These are phyloP conservation scores for Melanogrammus aeglefinus DNA, from an alignment of 2,797 vertebrate genomes.

Conservation along the genomic window DNA sequence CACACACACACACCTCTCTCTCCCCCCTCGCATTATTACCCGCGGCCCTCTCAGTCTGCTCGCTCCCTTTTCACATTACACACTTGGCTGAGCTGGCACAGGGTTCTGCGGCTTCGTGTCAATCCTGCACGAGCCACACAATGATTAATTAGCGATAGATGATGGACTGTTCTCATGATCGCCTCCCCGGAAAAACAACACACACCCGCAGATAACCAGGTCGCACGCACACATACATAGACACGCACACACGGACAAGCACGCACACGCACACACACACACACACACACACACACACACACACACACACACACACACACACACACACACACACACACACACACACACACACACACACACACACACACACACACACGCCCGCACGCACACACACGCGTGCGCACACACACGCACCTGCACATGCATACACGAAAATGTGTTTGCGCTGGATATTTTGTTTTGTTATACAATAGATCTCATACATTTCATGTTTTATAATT, in stretches of 20 bases:
- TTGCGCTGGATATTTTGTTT: background rate
- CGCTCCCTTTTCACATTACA: conserved; percentile 86
- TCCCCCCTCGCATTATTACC: conserved; percentile 54
- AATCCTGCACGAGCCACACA: conserved; percentile 36
- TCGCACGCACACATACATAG: background rate
- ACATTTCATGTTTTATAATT: background rate
- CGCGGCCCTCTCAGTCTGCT: conserved; percentile 66
- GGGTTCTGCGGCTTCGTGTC: conserved; percentile 61
- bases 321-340: too few species aligned
- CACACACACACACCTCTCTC: conserved; percentile 50
- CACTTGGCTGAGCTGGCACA: conserved; percentile 82
- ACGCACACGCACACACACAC: background rate
- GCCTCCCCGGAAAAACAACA: background rate
- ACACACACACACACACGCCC: too few species aligned
- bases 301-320: too few species aligned
- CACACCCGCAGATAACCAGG: background rate
- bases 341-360: too few species aligned
- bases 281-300: background rate
- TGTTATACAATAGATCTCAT: background rate
- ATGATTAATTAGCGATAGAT: conserved; percentile 43
- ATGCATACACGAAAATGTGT: background rate
- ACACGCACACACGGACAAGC: background rate
- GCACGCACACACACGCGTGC: too few species aligned
- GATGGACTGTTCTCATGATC: background rate
- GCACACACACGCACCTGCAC: too few species aligned